phyloP scores from a whole-genome alignment of 2,888 invertebrate species.

The Acanthosepion lycidas region DNA sequence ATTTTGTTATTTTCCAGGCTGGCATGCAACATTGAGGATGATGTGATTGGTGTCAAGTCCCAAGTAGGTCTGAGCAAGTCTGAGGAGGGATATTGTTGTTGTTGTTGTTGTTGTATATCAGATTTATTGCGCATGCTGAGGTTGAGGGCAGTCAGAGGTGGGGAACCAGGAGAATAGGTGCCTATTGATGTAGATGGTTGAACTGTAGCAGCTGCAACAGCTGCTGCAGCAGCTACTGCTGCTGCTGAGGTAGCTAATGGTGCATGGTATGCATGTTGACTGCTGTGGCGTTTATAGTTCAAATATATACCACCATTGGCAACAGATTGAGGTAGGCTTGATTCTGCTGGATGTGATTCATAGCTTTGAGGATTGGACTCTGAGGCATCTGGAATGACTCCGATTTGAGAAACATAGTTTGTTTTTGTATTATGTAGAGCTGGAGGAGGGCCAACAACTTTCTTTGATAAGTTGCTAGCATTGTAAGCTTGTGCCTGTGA shows the following conservation, averaged over 20 bases:
- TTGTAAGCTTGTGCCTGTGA: conserved; percentile 39
- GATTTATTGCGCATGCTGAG: conserved; percentile 43
- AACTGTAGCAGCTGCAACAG: conserved; percentile 33
- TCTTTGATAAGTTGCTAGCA: conserved; percentile 1
- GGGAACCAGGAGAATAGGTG: conserved; percentile 39
- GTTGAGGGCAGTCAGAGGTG: conserved; percentile 44
- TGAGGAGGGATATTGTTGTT: conserved; percentile 23
- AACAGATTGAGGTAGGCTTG: conserved; percentile 36
- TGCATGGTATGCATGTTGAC: conserved; percentile 43
- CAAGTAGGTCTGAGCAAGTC: neutral
- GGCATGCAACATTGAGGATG: neutral
- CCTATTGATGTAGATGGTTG: conserved; percentile 36
- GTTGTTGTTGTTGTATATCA: conserved; percentile 24
- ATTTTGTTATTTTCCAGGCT: neutral
- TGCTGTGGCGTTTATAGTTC: conserved; percentile 36
- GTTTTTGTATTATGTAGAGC: conserved; percentile 42
- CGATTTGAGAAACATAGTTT: conserved; percentile 44
- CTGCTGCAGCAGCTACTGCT: conserved; percentile 22
- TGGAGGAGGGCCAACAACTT: neutral
- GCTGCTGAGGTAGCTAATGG: conserved; percentile 47
- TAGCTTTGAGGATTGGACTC: conserved; percentile 41
- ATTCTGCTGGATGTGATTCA: conserved; percentile 42
- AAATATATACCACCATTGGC: conserved; percentile 47
- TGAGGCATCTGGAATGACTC: conserved; percentile 43
- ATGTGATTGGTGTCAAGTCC: neutral